Conservation (phyloP, 2,113 vertebrate species). For the Formicarius rufipectus region DNA sequence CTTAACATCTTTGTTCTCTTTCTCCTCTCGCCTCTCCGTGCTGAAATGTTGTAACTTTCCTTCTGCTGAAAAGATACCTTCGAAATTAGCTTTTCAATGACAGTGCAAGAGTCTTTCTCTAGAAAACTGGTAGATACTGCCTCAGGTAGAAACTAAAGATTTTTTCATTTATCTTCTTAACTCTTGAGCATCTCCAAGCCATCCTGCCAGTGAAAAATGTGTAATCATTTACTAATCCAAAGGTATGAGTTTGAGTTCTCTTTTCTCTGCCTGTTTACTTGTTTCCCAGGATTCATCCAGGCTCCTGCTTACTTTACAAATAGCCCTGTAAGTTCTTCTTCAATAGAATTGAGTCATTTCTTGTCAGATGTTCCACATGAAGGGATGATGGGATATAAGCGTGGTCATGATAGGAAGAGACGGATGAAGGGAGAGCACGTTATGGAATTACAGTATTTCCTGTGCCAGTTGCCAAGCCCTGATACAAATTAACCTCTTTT, state of each 20-base stretch:
- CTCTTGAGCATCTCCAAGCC: not conserved
- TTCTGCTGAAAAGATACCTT: not conserved
- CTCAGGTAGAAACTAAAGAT: not conserved
- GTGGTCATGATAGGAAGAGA: not conserved
- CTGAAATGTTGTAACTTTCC: not conserved
- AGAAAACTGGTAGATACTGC: not conserved
- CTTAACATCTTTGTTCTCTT: not conserved
- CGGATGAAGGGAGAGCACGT: not conserved
- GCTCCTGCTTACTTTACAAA: not conserved
- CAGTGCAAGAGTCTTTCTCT: not conserved
- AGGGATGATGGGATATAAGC: not conserved
- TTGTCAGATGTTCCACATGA: not conserved
- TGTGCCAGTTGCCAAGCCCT: constrained; percentile 19
- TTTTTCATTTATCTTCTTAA: not conserved
- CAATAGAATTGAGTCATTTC: not conserved
- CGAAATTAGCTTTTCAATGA: not conserved
- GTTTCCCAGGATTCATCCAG: not conserved
- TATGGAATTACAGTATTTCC: constrained; percentile 41
- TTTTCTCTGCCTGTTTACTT: not conserved
- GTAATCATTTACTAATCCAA: not conserved
- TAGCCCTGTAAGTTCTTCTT: not conserved
- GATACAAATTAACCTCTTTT: constrained; percentile 50
- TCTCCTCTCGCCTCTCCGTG: not conserved
- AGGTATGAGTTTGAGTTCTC: not conserved
- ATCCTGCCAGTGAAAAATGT: not conserved